phyloP scores from a whole-genome alignment of 2,113 vertebrate genomes.

The mouse (Mus musculus) region GRCm39 chr2:64804501-64805000 shows the following conservation, averaged over 20 bases:
- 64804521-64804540: background rate
- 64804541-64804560: slow-evolving; percentile 6
- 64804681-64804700: background rate
- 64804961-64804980: background rate
- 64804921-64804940: slow-evolving; percentile 47
- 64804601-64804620: background rate
- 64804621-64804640: background rate
- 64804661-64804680: slow-evolving; percentile 20
- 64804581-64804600: background rate
- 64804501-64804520: background rate
- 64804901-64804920: background rate
- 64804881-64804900: slow-evolving; percentile 27
- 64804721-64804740: background rate
- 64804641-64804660: background rate
- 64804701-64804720: background rate
- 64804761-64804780: slow-evolving; percentile 22
- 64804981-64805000: background rate
- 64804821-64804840: slow-evolving; percentile 55
- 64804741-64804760: slow-evolving; percentile 34
- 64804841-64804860: slow-evolving; percentile 14
- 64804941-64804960: slow-evolving; percentile 34
- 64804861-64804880: background rate
- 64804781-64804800: slow-evolving; percentile 65
- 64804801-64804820: slow-evolving; percentile 23
- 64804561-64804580: background rate